Conservation (phyloP, 2,888 invertebrate genomes). For the Eristalis intricaria region DNA sequence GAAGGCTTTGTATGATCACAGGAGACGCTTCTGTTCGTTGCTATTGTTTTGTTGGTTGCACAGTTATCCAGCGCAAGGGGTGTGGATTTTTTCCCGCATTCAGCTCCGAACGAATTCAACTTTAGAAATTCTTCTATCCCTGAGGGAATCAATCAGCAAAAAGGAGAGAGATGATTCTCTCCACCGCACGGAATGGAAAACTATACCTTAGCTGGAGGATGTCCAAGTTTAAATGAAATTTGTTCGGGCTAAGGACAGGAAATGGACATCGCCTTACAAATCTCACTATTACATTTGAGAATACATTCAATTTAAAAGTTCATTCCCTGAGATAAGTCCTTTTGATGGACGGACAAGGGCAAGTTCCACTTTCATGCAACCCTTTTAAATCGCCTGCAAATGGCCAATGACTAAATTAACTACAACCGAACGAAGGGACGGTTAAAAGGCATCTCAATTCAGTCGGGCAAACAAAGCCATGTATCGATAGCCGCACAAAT, state of each 20-base stretch:
- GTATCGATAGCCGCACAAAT: background rate
- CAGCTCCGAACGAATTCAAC: background rate
- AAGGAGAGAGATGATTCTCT: background rate
- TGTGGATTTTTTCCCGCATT: too few species aligned
- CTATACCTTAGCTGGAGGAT: background rate
- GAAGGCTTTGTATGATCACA: background rate
- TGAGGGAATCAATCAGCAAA: background rate
- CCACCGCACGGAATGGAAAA: background rate
- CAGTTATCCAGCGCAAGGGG: background rate
- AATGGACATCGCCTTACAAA: background rate
- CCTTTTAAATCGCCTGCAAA: constrained; percentile 27
- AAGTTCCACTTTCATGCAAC: background rate
- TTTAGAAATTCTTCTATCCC: background rate
- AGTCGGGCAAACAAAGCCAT: background rate
- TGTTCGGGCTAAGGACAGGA: background rate
- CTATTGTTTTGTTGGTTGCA: background rate
- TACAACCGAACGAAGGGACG: constrained; percentile 5
- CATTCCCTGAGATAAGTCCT: background rate
- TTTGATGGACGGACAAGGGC: background rate
- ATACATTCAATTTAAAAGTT: background rate
- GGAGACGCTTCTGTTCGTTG: background rate
- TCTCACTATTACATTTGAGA: background rate
- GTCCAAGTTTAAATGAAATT: background rate
- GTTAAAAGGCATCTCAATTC: constrained; percentile 22
- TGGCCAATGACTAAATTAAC: constrained; percentile 37